A percentile compares a stretch with the other conserved stretches of the same genome.
phyloP scores from a whole-genome alignment of 2,113 vertebrate species.

The Entomyzon cyanotis region DNA sequence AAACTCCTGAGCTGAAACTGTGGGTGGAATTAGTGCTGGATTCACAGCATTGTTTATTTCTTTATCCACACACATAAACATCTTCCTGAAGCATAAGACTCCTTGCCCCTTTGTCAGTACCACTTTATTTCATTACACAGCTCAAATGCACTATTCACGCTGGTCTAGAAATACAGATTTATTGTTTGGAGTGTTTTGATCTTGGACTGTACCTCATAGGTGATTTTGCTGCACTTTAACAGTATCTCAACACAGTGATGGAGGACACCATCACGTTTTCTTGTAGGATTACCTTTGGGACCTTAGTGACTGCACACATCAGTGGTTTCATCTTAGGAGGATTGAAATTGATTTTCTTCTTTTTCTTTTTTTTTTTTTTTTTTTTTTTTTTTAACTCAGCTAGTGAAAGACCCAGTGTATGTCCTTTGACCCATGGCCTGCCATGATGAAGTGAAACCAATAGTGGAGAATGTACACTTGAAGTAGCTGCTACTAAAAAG shows the following conservation, averaged over 20 bases:
- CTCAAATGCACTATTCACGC: background rate
- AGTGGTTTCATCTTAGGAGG: constrained; percentile 67
- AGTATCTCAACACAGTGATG: constrained; percentile 26
- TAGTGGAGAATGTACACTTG: constrained; percentile 13
- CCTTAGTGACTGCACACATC: constrained; percentile 54
- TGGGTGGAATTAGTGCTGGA: constrained; percentile 13
- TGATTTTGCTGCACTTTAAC: constrained; percentile 4
- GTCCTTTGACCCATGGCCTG: constrained; percentile 58
- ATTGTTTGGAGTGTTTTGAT: background rate
- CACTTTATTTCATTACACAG: background rate
- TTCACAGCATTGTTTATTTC: constrained; percentile 28
- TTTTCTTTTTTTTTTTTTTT: background rate
- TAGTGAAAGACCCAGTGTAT: constrained; percentile 30
- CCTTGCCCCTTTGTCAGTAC: background rate
- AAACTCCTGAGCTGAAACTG: background rate
- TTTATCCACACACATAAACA: background rate
- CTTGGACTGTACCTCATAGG: background rate
- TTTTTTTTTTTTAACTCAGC: background rate
- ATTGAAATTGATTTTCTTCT: constrained; percentile 70
- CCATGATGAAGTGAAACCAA: constrained; percentile 55
- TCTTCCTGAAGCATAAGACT: background rate
- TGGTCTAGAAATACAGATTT: background rate
- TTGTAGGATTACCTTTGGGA: constrained; percentile 57
- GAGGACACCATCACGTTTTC: constrained; percentile 56
- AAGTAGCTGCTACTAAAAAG: background rate